Base-by-base conservation (phyloP, 2,888 invertebrate species). In the Penaeus monodon region DNA sequence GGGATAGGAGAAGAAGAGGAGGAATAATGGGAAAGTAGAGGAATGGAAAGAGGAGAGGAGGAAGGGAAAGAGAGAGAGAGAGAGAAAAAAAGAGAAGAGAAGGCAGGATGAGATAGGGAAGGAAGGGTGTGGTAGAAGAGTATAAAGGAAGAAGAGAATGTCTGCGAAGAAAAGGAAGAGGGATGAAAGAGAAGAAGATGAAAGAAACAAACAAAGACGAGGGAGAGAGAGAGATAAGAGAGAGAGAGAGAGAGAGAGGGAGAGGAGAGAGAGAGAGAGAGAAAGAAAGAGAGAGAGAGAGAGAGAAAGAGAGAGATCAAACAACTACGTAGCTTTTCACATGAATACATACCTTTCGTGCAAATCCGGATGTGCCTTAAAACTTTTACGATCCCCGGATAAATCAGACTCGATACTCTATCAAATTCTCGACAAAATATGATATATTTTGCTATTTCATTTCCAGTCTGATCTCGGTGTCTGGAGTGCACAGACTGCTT, bases 401-500 rank as follows among this genome's bases (percentile, higher is more conserved):
- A 44, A 44, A 44, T 10, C 44, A 44, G 10, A 44, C 33, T 38
- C 33, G 3, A 38, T 38, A 38, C 33, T 38, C 0, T 4, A 38
- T 38, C 33, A 38, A 76, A 24, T n/a, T 33, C 44, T 76, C 44
- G 20, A 29, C n/a, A 14, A 14, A 20, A 29, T 44, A 29, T 0
- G n/a, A 33, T 38, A 76, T 44, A 10, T 44, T 44, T 44, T 57
- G 12, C 17, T 17, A 2, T 57, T 14, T 73, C 73, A 73, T 33
- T 38, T 10, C 17, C 44, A 79, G 79, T 63, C 63, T 24, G 33
- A 44, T 14, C 27, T 63, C 12, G 79, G 79, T 20, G 64, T 63
- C 79, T 81, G 81, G 81, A 44, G 81, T n/a, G 22, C 20, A 24
- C 27, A 38, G 70, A n/a, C 49, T n/a, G 14, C 14, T 27, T 81